Conservation (phyloP, 2,113 vertebrate species). For the Nasalis larvatus region DNA sequence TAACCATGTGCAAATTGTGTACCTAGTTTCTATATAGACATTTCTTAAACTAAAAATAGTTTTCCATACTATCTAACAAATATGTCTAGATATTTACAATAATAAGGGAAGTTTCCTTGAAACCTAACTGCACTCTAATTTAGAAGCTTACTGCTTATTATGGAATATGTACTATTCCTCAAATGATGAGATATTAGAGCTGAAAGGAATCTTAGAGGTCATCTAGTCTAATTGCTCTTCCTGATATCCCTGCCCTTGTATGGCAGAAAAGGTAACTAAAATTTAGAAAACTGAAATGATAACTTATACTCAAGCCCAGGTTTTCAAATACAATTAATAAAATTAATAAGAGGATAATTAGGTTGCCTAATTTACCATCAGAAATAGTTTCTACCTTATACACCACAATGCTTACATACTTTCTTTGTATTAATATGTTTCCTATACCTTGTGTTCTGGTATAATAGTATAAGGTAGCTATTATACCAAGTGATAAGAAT, state of each 20-base stretch:
- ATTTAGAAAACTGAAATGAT: background rate
- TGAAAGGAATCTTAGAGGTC: background rate
- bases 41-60: background rate
- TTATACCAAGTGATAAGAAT: background rate
- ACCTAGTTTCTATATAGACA: background rate
- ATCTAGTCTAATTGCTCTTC: background rate
- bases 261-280: background rate
- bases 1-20: background rate
- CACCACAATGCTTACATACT: background rate
- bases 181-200: background rate
- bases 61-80: background rate
- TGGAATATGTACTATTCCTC: background rate
- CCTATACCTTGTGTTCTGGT: background rate
- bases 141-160: background rate
- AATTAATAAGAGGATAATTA: background rate
- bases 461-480: background rate
- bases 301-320: background rate
- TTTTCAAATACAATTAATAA: slow-evolving; percentile 24
- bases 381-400: background rate
- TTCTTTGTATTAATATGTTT: background rate
- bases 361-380: background rate
- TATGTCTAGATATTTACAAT: slow-evolving; percentile 37
- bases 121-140: background rate
- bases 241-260: background rate
- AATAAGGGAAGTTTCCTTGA: background rate